phyloP scores from a whole-genome alignment of 2,113 vertebrate species.

The Nibea albiflora region DNA sequence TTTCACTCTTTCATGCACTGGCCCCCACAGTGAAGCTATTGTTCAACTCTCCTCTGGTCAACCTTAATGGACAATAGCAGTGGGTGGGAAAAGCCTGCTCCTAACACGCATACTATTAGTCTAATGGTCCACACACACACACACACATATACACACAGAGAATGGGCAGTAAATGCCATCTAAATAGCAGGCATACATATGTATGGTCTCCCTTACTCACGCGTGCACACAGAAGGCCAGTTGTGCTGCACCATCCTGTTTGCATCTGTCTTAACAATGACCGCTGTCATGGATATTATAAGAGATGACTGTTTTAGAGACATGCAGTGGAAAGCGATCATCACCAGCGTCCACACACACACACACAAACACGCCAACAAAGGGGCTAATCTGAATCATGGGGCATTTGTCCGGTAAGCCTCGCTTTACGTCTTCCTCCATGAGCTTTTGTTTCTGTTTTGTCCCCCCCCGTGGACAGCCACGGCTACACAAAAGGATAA shows the following conservation, averaged over 20 bases:
- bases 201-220: conserved; percentile 69
- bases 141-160: conserved; percentile 9
- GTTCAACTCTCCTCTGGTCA: conserved; percentile 73
- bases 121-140: conserved; percentile 58
- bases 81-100: conserved; percentile 74
- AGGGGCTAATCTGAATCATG: conserved; percentile 78
- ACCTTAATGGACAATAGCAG: conserved; percentile 77
- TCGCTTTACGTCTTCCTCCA: conserved; percentile 65
- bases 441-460: conserved; percentile 74
- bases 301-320: conserved; percentile 75
- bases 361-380: conserved; percentile 56
- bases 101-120: conserved; percentile 69
- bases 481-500: conserved; percentile 77
- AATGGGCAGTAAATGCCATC: conserved; percentile 67
- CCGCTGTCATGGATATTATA: conserved; percentile 75
- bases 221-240: conserved; percentile 65
- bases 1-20: conserved; percentile 62
- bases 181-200: conserved; percentile 79
- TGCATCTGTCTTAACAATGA: conserved; percentile 77
- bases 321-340: conserved; percentile 68
- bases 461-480: conserved; percentile 51
- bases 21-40: conserved; percentile 73
- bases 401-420: conserved; percentile 80
- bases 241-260: conserved; percentile 80
- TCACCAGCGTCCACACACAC: conserved; percentile 46